These are phyloP conservation scores for Cryptocheilus praepositus DNA, from an alignment of 2,888 invertebrate species.

Conservation along the genomic window DNA sequence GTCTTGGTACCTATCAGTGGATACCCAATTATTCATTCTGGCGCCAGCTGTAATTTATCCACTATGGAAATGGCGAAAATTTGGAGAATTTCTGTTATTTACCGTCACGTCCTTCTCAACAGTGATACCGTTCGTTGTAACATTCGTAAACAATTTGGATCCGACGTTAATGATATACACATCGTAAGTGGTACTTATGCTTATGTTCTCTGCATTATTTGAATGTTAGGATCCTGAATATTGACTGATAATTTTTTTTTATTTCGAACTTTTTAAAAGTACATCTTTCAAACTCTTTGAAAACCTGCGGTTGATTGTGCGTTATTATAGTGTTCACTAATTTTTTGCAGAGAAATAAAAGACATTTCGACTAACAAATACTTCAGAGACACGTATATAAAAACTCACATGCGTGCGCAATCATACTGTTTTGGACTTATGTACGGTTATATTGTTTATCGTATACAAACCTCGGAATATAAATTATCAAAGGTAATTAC, in stretches of 20 bases:
- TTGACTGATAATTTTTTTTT: not conserved
- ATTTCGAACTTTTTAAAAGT: not conserved
- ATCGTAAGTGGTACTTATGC: constrained; percentile 77
- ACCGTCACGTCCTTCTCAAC: constrained; percentile 76
- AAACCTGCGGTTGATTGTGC: no score
- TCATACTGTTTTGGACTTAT: constrained; percentile 82
- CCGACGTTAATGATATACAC: constrained; percentile 83
- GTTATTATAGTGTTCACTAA: no score
- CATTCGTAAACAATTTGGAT: constrained; percentile 79
- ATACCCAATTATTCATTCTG: constrained; percentile 81
- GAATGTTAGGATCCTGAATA: not conserved
- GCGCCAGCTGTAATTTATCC: constrained; percentile 82
- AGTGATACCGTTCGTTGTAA: constrained; percentile 78
- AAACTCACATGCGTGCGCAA: constrained; percentile 85
- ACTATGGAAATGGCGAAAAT: constrained; percentile 80
- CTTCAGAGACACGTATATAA: constrained; percentile 82
- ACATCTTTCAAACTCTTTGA: not conserved
- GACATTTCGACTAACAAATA: constrained; percentile 81
- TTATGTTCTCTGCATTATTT: not conserved
- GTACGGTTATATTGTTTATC: constrained; percentile 81
- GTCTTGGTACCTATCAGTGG: constrained; percentile 82
- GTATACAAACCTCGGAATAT: constrained; percentile 77
- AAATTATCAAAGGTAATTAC: constrained; percentile 73
- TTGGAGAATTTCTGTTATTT: constrained; percentile 78
- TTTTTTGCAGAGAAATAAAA: constrained; percentile 79